phyloP scores from a whole-genome alignment of 2,113 vertebrate species.

The Salminus brasiliensis region DNA sequence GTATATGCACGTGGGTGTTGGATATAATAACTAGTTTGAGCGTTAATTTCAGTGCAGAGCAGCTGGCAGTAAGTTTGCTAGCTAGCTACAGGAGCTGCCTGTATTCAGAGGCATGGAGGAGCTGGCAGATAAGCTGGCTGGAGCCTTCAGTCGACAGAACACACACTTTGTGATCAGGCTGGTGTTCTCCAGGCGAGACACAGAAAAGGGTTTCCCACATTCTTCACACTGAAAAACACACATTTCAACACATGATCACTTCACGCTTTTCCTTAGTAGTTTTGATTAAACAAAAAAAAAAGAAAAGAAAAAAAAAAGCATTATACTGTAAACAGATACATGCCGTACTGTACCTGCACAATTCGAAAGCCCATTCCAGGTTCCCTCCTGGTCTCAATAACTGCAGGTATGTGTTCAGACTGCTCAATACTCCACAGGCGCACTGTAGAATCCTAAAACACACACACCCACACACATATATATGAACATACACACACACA shows the following conservation, averaged over 20 bases:
- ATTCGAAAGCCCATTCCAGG: slow-evolving; percentile 60
- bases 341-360: slow-evolving; percentile 62
- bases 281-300: too few species aligned
- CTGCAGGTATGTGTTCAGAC: slow-evolving; percentile 66
- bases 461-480: slow-evolving; percentile 8
- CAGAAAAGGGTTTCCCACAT: slow-evolving; percentile 57
- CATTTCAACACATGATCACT: not conserved
- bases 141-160: slow-evolving; percentile 57
- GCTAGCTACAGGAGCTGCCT: too few species aligned
- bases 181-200: slow-evolving; percentile 45
- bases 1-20: too few species aligned
- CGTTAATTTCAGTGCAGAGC: too few species aligned
- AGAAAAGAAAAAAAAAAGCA: too few species aligned
- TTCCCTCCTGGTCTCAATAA: slow-evolving; percentile 59
- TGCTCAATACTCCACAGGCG: slow-evolving; percentile 77
- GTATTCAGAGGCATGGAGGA: slow-evolving; percentile 35
- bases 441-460: slow-evolving; percentile 71
- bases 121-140: slow-evolving; percentile 31
- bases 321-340: too few species aligned
- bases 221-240: slow-evolving; percentile 57
- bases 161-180: slow-evolving; percentile 58
- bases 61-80: too few species aligned
- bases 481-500: not conserved
- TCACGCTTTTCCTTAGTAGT: too few species aligned
- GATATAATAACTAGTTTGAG: too few species aligned